A percentile compares a stretch with the other conserved stretches of the same genome.
These are phyloP conservation scores for Parnassius glacialis DNA, from an alignment of 2,888 invertebrate species.

Conservation along the genomic window DNA sequence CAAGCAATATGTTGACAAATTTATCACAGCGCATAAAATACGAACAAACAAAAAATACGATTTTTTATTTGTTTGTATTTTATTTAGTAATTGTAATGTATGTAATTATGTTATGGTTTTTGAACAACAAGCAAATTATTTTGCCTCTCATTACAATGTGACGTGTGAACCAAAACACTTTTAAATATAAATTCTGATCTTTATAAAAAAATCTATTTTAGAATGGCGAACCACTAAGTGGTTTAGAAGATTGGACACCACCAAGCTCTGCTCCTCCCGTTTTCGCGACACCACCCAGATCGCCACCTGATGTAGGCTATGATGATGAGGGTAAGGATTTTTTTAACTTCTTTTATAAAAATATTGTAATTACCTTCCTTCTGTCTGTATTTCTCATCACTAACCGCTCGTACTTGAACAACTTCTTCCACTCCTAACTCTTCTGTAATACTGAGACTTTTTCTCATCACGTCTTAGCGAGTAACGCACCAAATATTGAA, in stretches of 20 bases:
- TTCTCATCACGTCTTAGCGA: background rate
- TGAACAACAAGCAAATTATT: no score
- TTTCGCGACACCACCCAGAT: slow-evolving; percentile 85
- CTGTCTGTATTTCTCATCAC: slow-evolving; percentile 33
- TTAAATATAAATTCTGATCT: no score
- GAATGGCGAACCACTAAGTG: slow-evolving; percentile 87
- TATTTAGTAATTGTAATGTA: no score
- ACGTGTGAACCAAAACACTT: no score
- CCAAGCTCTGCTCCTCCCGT: slow-evolving; percentile 89
- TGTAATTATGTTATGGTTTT: no score
- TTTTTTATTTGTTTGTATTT: no score
- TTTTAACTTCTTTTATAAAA: slow-evolving; percentile 13
- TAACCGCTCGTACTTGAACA: slow-evolving; percentile 40
- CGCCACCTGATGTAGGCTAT: slow-evolving; percentile 47
- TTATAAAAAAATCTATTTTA: slow-evolving; percentile 30
- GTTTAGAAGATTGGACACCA: slow-evolving; percentile 85
- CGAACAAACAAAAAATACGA: no score
- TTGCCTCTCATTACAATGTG: no score
- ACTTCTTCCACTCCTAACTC: slow-evolving; percentile 29
- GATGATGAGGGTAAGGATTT: slow-evolving; percentile 60
- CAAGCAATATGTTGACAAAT: no score
- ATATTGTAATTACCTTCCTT: slow-evolving; percentile 13
- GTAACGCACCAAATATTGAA: no score
- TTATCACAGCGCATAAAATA: no score
- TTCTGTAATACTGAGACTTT: slow-evolving; percentile 28